Evolutionary conservation across 1,140 invertebrate genomes (phyloP), one percentile per base, ranked within the genome.

Genomic region (Cardiocondyla obscurior): DNA sequence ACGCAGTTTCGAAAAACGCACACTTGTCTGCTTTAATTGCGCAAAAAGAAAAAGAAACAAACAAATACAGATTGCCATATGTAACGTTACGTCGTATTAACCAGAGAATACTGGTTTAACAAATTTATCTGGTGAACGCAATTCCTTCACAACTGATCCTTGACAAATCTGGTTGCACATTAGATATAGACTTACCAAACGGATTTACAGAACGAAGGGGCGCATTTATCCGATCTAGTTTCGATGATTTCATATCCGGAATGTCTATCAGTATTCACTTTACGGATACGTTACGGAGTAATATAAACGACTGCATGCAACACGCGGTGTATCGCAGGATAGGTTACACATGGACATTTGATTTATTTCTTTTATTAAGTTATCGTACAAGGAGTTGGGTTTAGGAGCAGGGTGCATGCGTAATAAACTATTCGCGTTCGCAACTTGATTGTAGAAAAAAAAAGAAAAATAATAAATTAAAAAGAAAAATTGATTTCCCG

Each of bases 351-450:
- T 30, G n/a, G 14, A 76, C 46, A 33, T 70, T 83, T 30, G 25
- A 60, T 81, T 86, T 55, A 70, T 87, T 81, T 36, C 70, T 64
- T 87, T 87, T 84, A 86, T 86, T 62, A 73, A 69, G 46, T 86
- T 73, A 87, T 30, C 72, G 70, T 69, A 74, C 60, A 83, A 64
- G 67, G 36, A 79, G 42, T 19, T 44, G 51, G 65, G 76, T 28
- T 67, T 85, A 62, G 25, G 42, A 73, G 55, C 57, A 49, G 53
- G 36, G 39, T 69, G 51, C 60, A 72, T 51, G 65, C 60, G 2
- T 76, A 16, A 53, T 30, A 42, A 33, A 53, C 42, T 42, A 46
- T 28, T 60, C 51, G 22, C 53, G n/a, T 60, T 74, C 36, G 12
- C 44, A 39, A 77, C 33, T 19, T 33, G 55, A 58, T 14, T 46